Base-by-base conservation (phyloP, 2,113 vertebrate genomes). In the Emydocephalus ijimae region DNA sequence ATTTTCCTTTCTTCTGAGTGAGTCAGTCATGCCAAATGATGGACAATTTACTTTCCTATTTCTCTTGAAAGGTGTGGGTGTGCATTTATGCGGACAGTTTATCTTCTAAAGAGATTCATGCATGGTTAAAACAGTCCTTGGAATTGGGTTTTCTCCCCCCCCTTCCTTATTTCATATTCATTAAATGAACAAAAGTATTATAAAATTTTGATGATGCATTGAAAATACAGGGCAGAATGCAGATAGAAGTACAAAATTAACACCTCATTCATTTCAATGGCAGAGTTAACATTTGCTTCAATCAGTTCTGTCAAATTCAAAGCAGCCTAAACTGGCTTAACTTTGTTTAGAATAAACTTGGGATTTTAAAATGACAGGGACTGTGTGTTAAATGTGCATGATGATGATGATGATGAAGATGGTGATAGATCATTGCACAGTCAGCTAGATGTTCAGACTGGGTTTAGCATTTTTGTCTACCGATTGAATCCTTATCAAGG, bases 101-200 rank as follows among this genome's bases (percentile, higher is more conserved):
- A 90, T 11, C 0, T 23, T 93, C 52, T 34, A 26, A 81, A 94
- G 93, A 59, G 1, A 89, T 64, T 45, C 23, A 29, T 57, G 8
- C 26, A 20, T 88, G 81, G 92, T 92, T 92, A 93, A 93, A 95
- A 24, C 91, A 69, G 45, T 14, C 57, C 90, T 92, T 90, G 93
- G 94, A 90, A 90, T n/a, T n/a, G 11, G 7, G 7, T 59, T 59
- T 24, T 24, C 1, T 24, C 3, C 0, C 2, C 0, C 21, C 0
- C 21, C 0, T 55, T 24, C 39, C 61, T 54, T 96, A 90, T 12
- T 89, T 81, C n/a, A 50, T 12, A 92, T 85, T 88, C 92, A 91
- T 52, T 48, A 93, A 93, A 91, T 93, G 34, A 87, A 57, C 54
- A 55, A 34, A 91, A 26, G 18, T 52, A 24, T 52, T 88, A 39